Evolutionary conservation across 1,140 invertebrate species (phyloP), one percentile per base, ranked within the genome.

Genomic region (Ceratitis capitata): DNA sequence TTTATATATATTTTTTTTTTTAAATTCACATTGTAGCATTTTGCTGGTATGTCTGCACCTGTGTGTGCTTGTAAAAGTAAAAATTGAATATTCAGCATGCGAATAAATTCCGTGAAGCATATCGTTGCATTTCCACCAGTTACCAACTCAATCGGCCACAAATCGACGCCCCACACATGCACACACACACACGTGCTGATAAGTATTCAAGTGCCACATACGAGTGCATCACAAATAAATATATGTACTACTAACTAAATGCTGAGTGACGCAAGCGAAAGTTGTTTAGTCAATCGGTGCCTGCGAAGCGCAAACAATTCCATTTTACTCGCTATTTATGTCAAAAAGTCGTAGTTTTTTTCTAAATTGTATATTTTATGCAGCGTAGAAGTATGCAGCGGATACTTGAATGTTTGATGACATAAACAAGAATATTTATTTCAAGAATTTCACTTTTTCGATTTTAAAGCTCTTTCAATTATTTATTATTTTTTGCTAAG

Each of bases 391-490:
- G 64, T n/a, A n/a, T n/a, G n/a, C 26, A 39, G 32, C 39, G 19
- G 64, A 74, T 39, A 74, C 32, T 74, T 74, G 39, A 74, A 74
- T 35, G 64, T 35, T 74, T 74, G 32, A 74, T 74, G n/a, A 35
- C 64, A 74, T 35, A 35, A 74, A 74, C 64, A 26, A 14, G 35
- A 74, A 74, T 74, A 74, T 74, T 74, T 74, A 39, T 74, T 74
- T 74, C 19, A 42, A 5, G n/a, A n/a, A n/a, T n/a, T n/a, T n/a
- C n/a, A n/a, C n/a, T n/a, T n/a, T n/a, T n/a, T n/a, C n/a, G n/a
- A n/a, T n/a, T n/a, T n/a, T n/a, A n/a, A n/a, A n/a, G n/a, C n/a
- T n/a, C n/a, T n/a, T n/a, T n/a, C n/a, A n/a, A n/a, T n/a, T n/a
- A n/a, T n/a, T n/a, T n/a, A n/a, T n/a, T n/a, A n/a, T n/a, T n/a